A percentile compares a stretch with the other conserved stretches of the same genome.
Conservation (phyloP, 2,797 vertebrate genomes). For the Microhierax caerulescens region DNA sequence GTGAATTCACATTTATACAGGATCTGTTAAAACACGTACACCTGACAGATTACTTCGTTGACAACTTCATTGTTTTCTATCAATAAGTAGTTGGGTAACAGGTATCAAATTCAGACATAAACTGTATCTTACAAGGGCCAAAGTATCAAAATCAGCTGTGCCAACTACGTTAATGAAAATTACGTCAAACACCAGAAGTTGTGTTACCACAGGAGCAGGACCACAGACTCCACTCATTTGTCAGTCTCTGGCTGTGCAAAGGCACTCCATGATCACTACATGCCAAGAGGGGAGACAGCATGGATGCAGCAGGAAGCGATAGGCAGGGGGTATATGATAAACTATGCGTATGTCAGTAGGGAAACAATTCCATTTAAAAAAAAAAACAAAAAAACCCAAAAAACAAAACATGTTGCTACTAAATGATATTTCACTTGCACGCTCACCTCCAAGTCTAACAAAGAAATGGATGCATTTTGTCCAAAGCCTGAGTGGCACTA, state of each 20-base stretch:
- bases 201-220: background rate
- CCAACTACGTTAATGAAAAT: background rate
- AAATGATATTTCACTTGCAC: background rate
- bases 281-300: background rate
- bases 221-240: background rate
- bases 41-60: background rate
- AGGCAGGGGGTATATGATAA: background rate
- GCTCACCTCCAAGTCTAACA: background rate
- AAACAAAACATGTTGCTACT: background rate
- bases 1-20: background rate
- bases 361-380: background rate
- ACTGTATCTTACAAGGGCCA: background rate
- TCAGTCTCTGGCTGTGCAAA: background rate
- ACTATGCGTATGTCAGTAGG: background rate
- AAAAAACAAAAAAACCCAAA: background rate
- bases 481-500: background rate
- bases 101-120: background rate
- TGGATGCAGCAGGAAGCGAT: background rate
- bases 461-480: background rate
- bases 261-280: fast-evolving
- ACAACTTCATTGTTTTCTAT: background rate
- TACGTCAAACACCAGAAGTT: background rate
- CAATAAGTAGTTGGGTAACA: background rate
- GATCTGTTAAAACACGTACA: background rate
- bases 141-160: background rate